phyloP scores from a whole-genome alignment of 2,797 vertebrate species.

The Heteromormyrus szaboi region DNA sequence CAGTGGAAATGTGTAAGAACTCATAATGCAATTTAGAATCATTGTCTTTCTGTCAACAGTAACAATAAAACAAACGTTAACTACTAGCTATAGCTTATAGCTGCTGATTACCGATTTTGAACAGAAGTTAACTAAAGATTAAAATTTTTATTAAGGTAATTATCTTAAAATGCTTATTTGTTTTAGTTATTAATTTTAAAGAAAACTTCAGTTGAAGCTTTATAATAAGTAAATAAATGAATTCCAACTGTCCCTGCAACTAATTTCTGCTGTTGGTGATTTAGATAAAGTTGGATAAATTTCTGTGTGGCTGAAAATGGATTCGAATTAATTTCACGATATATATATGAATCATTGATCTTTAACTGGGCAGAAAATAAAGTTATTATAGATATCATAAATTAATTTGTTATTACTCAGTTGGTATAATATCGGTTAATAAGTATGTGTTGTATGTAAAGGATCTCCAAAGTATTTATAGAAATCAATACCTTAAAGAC shows the following conservation, averaged over 20 bases:
- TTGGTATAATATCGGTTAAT: neutral
- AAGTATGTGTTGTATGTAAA: neutral
- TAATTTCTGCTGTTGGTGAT: neutral
- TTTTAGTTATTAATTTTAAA: neutral
- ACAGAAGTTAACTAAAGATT: neutral
- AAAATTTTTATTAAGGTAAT: neutral
- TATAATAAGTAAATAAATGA: neutral
- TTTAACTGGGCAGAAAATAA: neutral
- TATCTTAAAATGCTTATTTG: neutral
- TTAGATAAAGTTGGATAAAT: neutral
- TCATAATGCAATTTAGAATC: neutral
- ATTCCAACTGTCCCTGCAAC: neutral
- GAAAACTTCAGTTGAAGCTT: neutral
- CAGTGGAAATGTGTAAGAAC: neutral
- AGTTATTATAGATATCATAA: neutral
- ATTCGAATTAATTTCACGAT: neutral
- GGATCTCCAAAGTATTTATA: neutral
- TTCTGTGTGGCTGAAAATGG: neutral
- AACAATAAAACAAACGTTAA: neutral
- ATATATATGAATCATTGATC: neutral
- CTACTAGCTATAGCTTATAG: neutral
- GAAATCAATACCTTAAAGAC: neutral
- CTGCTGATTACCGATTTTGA: neutral
- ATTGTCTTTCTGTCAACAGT: neutral
- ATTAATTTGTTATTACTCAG: neutral